phyloP scores from a whole-genome alignment of 2,888 invertebrate species.

The Watsonalla binaria region DNA sequence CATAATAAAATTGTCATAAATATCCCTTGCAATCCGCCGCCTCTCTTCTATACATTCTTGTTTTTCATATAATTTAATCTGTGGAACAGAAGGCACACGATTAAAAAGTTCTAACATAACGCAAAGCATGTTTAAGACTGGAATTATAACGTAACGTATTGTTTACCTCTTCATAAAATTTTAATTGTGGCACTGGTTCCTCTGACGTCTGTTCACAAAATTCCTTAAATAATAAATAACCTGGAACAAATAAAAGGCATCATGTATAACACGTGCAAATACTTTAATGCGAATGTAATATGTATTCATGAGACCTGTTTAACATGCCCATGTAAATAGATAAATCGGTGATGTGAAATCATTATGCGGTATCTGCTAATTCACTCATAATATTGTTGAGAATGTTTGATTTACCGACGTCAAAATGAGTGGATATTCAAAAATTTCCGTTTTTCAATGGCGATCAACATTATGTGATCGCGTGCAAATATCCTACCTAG shows the following conservation, averaged over 20 bases:
- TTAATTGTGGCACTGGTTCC: conserved; percentile 97
- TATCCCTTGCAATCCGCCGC: conserved; percentile 95
- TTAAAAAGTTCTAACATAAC: conserved; percentile 1
- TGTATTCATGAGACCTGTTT: conserved; percentile 16
- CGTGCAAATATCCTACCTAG: too few species aligned
- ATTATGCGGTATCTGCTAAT: conserved; percentile 12
- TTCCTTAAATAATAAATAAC: conserved; percentile 99
- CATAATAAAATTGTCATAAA: conserved; percentile 99
- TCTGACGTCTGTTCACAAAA: conserved; percentile 98
- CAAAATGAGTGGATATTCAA: conserved; percentile 12
- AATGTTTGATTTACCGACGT: conserved; percentile 15
- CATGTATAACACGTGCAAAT: conserved; percentile 13
- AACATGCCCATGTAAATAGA: conserved; percentile 13
- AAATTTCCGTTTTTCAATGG: not conserved
- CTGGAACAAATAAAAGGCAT: conserved; percentile 79
- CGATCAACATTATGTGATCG: not conserved
- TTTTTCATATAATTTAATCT: conserved; percentile 99
- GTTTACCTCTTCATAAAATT: conserved; percentile 99
- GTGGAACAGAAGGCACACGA: conserved; percentile 52
- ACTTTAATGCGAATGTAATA: conserved; percentile 18
- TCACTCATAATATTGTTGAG: conserved; percentile 7
- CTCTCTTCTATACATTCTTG: conserved; percentile 98
- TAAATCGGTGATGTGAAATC: conserved; percentile 13
- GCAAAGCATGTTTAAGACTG: not conserved
- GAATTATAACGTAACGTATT: conserved; percentile 4